Conservation (phyloP, 2,888 invertebrate genomes). For the Pemphredon lugubris region DNA sequence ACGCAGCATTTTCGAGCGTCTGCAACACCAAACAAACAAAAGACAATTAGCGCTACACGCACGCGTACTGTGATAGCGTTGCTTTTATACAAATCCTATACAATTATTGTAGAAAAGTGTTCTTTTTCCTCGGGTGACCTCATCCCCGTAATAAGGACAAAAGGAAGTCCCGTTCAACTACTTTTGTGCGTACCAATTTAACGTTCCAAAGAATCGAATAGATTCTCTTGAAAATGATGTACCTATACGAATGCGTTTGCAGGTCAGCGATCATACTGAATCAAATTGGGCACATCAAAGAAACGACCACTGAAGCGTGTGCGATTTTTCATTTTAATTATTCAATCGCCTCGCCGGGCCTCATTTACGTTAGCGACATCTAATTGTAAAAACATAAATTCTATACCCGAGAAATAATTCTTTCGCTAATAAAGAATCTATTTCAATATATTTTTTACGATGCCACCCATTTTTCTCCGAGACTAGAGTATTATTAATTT, state of each 20-base stretch:
- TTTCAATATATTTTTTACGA: too few relatives aligned
- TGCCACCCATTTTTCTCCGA: too few relatives aligned
- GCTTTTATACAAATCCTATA: too few relatives aligned
- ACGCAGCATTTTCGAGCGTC: too few relatives aligned
- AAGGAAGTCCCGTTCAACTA: background rate
- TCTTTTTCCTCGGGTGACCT: too few relatives aligned
- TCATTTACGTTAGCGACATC: background rate
- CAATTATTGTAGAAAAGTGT: too few relatives aligned
- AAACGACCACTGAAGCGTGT: slow-evolving; percentile 2
- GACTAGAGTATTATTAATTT: too few relatives aligned
- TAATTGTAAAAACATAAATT: background rate
- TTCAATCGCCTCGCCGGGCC: background rate
- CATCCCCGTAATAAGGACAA: too few relatives aligned
- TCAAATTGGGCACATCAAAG: slow-evolving; percentile 9
- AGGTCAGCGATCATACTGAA: slow-evolving; percentile 9
- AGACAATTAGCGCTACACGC: too few relatives aligned
- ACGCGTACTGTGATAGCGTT: too few relatives aligned
- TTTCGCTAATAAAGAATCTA: too few relatives aligned
- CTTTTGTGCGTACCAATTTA: background rate
- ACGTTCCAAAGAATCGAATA: slow-evolving; percentile 7
- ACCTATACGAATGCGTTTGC: slow-evolving; percentile 12
- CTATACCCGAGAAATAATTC: background rate
- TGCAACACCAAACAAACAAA: too few relatives aligned
- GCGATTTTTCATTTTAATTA: slow-evolving; percentile 11
- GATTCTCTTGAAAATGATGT: slow-evolving; percentile 8